Evolutionary conservation across 2,113 vertebrate species (phyloP), one percentile per base, ranked within the genome.

Genomic region (Recurvirostra avosetta): DNA sequence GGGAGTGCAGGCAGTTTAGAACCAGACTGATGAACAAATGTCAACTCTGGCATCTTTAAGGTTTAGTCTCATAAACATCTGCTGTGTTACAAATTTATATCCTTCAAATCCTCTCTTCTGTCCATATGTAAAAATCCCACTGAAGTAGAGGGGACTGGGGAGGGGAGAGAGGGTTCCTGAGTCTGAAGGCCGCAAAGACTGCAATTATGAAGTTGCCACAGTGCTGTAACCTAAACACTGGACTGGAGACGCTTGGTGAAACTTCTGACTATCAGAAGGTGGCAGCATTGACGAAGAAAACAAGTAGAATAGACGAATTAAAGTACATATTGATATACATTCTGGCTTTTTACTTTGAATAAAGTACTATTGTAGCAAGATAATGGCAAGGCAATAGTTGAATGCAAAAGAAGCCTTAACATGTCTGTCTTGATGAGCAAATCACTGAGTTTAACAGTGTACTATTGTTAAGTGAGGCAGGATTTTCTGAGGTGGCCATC

Each of bases 271-370:
- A 81, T 92, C 98, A 98, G 98, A 96, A 98, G 98, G 96, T 98
- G 98, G 98, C 98, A 98, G 98, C 97, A 97, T 98, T 98, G 98
- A 50, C 95, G 91, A 98, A 96, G 97, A 80, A 98, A 98, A 97
- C 56, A 63, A 85, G 52, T n/a, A 78, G 59, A 59, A 76, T 75
- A 55, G 53, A 61, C 2, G 4, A n/a, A 38, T 58, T 27, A 17
- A 61, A 61, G 34, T 66, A 90, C 88, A 77, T 75, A 71, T 50
- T 90, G 86, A 34, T 88, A 19, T 25, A 41, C 26, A 14, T 59
- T 73, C 49, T 83, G 47, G 1, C 29, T 80, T 90, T 93, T 77
- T 52, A 83, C 91, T 95, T 95, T 70, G 77, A 90, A 88, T 70
- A 59, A 93, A 97, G 11, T 50, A 25, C 22, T 50, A 50, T 50